A percentile compares a stretch with the other conserved stretches of the same genome.
phyloP scores from a whole-genome alignment of 2,888 invertebrate species.

The Drosophila aldrichi region DNA sequence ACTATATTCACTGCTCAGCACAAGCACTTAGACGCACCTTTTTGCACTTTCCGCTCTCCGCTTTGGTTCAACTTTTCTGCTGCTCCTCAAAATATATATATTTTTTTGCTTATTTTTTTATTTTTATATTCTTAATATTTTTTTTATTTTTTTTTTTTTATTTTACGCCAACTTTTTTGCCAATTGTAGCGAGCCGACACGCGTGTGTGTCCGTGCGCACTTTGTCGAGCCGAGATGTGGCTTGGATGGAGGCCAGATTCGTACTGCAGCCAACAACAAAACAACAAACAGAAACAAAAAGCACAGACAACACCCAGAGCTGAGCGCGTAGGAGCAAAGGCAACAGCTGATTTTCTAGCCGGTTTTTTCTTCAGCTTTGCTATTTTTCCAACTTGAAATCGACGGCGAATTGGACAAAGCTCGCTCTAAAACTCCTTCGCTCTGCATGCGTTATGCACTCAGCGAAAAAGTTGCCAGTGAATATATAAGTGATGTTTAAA shows the following conservation, averaged over 20 bases:
- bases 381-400: slow-evolving; percentile 27
- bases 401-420: slow-evolving; percentile 44
- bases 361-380: slow-evolving; percentile 48
- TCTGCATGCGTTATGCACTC: slow-evolving; percentile 8
- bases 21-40: slow-evolving; percentile 32
- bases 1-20: background rate
- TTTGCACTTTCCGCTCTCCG: slow-evolving; percentile 20
- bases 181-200: slow-evolving; percentile 29
- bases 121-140: slow-evolving; percentile 2
- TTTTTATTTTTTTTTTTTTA: background rate
- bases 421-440: slow-evolving; percentile 8
- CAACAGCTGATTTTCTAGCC: slow-evolving; percentile 69
- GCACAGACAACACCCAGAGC: slow-evolving; percentile 16
- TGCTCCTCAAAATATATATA: background rate
- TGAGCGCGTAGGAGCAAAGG: slow-evolving; percentile 33
- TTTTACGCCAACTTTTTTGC: slow-evolving; percentile 23
- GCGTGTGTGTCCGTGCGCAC: slow-evolving; percentile 37
- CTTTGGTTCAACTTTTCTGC: background rate
- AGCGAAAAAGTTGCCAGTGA: slow-evolving; percentile 4
- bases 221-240: slow-evolving; percentile 35
- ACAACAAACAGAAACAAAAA: background rate
- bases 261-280: slow-evolving; percentile 19
- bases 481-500: background rate
- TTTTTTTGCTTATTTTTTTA: slow-evolving; percentile 18
- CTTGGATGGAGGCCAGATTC: slow-evolving; percentile 27